Conservation (phyloP, 2,113 vertebrate genomes). For the Larimichthys polyactis region DNA sequence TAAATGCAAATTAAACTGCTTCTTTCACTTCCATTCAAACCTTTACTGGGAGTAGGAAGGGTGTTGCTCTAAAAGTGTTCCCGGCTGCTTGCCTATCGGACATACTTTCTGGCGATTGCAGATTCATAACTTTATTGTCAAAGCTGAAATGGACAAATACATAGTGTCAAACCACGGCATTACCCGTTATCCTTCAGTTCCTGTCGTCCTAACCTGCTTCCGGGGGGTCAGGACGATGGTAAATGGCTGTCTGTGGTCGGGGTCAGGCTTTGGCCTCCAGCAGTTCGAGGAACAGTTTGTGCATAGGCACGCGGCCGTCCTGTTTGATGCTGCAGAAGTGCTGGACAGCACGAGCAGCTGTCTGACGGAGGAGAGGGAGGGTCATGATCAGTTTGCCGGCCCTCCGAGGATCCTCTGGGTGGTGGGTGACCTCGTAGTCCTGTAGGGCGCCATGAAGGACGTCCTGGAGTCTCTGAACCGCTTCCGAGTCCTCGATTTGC, state of each 20-base stretch:
- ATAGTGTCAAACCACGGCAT: constrained; percentile 45
- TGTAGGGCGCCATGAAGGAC: constrained; percentile 96
- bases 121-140: constrained; percentile 51
- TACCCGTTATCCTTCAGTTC: constrained; percentile 53
- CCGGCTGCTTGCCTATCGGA: constrained; percentile 20
- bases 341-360: constrained; percentile 95
- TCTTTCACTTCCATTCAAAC: constrained; percentile 7
- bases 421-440: constrained; percentile 92
- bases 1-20: constrained; percentile 31
- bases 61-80: constrained; percentile 24
- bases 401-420: constrained; percentile 92
- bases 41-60: constrained; percentile 19
- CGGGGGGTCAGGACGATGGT: neutral
- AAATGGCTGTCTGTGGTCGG: constrained; percentile 7
- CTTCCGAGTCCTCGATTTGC: constrained; percentile 96
- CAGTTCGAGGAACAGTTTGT: constrained; percentile 99
- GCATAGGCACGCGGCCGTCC: constrained; percentile 98
- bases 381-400: constrained; percentile 98
- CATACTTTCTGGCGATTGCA: constrained; percentile 11
- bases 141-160: constrained; percentile 64
- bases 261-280: constrained; percentile 97
- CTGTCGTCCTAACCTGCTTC: neutral
- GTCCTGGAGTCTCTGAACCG: constrained; percentile 97
- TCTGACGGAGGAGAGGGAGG: constrained; percentile 95
- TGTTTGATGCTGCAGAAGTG: constrained; percentile 99